Evolutionary conservation across 92 coral and sea anemone genomes (phyloP).

Genomic region (Palythoa grandiflora): DNA sequence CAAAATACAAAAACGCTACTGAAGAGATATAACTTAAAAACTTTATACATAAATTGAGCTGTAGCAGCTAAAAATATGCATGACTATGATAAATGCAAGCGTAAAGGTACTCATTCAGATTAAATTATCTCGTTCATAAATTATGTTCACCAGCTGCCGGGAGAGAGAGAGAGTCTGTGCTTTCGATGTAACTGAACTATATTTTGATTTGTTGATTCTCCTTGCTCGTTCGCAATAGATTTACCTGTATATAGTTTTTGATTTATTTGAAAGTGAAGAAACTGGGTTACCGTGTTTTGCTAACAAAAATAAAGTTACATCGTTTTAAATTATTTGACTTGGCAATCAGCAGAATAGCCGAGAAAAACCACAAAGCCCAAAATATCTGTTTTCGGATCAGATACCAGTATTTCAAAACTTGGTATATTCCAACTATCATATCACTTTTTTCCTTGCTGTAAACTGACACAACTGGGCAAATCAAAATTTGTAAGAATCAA

Average conservation of each 20-base stretch:
- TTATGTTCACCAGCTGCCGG: background rate
- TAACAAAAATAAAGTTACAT: background rate
- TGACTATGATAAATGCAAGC: background rate
- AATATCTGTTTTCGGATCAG: background rate
- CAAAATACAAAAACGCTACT: background rate
- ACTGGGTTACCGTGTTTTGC: too few relatives aligned
- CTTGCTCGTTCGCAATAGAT: too few relatives aligned
- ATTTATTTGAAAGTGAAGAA: too few relatives aligned
- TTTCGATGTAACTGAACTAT: background rate
- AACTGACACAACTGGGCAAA: background rate
- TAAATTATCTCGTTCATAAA: background rate
- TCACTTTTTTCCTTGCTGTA: background rate
- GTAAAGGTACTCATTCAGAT: background rate
- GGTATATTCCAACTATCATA: too few relatives aligned
- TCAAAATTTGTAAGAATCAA: background rate
- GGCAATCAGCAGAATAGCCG: background rate
- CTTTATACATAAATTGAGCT: background rate
- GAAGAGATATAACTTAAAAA: background rate
- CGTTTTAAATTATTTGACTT: background rate
- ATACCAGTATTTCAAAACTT: background rate
- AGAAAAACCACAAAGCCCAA: background rate
- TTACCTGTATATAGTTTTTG: too few relatives aligned
- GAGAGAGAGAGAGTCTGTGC: background rate
- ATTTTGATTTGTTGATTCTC: too few relatives aligned
- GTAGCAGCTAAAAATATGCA: background rate